Evolutionary conservation across 2,888 invertebrate genomes (phyloP).

Genomic region (Camponotus fellah): DNA sequence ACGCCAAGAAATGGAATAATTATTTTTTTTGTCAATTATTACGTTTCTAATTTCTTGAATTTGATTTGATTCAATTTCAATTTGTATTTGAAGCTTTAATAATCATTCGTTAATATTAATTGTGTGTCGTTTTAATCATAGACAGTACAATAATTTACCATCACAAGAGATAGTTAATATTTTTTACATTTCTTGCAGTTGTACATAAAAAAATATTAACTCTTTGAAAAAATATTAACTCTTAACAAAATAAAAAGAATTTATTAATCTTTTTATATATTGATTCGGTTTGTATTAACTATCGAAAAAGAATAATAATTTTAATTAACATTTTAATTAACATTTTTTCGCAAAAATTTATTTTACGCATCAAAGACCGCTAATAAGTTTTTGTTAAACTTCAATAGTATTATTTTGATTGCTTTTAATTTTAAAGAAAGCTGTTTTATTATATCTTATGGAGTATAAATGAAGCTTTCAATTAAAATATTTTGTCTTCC

Average conservation of each 20-base stretch:
- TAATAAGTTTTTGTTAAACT: background rate
- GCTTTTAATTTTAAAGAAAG: slow-evolving; percentile 20
- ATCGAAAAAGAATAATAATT: background rate
- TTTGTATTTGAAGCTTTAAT: background rate
- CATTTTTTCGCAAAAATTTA: background rate
- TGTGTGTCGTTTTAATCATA: background rate
- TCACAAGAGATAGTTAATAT: background rate
- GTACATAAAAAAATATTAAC: background rate
- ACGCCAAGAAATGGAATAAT: background rate
- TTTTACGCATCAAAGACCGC: background rate
- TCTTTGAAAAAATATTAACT: no score
- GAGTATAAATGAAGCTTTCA: background rate
- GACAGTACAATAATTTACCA: background rate
- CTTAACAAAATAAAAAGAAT: background rate
- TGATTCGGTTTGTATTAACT: background rate
- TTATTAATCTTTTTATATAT: background rate
- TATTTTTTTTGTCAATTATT: background rate
- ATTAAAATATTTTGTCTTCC: slow-evolving; percentile 5
- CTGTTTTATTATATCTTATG: background rate
- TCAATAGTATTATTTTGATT: background rate
- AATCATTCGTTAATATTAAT: slow-evolving; percentile 1
- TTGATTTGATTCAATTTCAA: background rate
- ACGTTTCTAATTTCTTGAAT: background rate
- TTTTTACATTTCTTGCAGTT: background rate
- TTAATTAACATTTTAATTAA: background rate